These are phyloP conservation scores for Leucophenga montana DNA, from an alignment of 2,888 invertebrate genomes.

Conservation along the genomic window DNA sequence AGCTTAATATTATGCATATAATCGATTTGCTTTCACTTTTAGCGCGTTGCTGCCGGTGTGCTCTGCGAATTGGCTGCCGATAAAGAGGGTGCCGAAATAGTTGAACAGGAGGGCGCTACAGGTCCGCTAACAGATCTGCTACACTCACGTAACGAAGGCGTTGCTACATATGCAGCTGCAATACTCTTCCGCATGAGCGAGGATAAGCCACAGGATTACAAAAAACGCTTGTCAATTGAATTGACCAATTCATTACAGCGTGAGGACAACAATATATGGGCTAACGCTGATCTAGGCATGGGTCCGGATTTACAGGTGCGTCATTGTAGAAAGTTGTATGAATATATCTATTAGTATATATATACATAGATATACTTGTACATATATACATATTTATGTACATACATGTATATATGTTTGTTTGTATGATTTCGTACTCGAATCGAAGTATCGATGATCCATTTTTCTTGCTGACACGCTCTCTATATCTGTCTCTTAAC, in stretches of 20 bases:
- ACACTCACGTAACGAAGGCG: conserved; percentile 97
- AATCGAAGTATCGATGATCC: too few species aligned
- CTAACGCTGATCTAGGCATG: conserved; percentile 87
- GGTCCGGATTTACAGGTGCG: conserved; percentile 91
- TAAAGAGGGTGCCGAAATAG: conserved; percentile 97
- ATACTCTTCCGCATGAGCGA: conserved; percentile 98
- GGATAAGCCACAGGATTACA: conserved; percentile 98
- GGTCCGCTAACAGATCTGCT: conserved; percentile 95
- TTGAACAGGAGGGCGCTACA: conserved; percentile 97
- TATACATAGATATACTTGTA: too few species aligned
- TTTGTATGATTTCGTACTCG: too few species aligned
- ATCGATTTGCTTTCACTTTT: conserved; percentile 55
- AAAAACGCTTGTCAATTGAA: conserved; percentile 96
- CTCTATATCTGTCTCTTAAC: too few species aligned
- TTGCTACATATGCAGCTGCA: conserved; percentile 98
- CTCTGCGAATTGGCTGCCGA: conserved; percentile 96
- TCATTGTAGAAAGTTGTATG: conserved; percentile 29
- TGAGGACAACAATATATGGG: conserved; percentile 92
- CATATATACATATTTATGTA: too few species aligned
- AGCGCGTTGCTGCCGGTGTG: conserved; percentile 97
- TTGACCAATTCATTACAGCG: conserved; percentile 95
- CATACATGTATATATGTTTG: too few species aligned
- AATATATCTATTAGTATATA: too few species aligned
- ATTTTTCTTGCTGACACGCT: too few species aligned
- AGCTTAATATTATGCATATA: neutral